Evolutionary conservation across 2,888 invertebrate genomes (phyloP).

Genomic region (Protophormia terraenovae): DNA sequence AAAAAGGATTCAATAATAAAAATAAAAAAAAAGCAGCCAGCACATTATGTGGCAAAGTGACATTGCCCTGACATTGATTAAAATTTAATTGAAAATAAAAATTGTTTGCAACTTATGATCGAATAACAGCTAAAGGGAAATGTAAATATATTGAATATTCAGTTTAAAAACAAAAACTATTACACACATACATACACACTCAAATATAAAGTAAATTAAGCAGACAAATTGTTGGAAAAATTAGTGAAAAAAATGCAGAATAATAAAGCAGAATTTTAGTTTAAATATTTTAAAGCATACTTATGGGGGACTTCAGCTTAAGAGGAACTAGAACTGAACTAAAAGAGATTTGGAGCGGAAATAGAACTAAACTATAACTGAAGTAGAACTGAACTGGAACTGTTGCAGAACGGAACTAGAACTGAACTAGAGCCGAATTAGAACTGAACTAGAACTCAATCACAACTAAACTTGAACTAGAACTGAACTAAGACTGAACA

Average conservation of each 20-base stretch:
- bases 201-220: conserved; percentile 39
- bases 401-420: too few relatives aligned
- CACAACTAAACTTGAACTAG: too few relatives aligned
- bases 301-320: too few relatives aligned
- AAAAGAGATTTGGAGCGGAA: too few relatives aligned
- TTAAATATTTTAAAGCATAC: background rate
- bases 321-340: too few relatives aligned
- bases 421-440: too few relatives aligned
- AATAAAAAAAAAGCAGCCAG: conserved; percentile 11
- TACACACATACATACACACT: background rate
- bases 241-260: background rate
- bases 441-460: too few relatives aligned
- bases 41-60: conserved; percentile 50
- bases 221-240: conserved; percentile 29
- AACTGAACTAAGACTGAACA: too few relatives aligned
- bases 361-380: too few relatives aligned
- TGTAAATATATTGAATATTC: conserved; percentile 39
- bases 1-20: background rate
- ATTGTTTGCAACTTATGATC: conserved; percentile 58
- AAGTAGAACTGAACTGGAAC: too few relatives aligned
- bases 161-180: conserved; percentile 18
- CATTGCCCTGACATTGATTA: conserved; percentile 68
- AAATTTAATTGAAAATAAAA: conserved; percentile 72
- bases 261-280: background rate
- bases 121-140: conserved; percentile 49